A percentile compares a stretch with the other conserved stretches of the same genome.
Conservation (phyloP, 2,113 vertebrate species). For the Pachypanchax playfairii region DNA sequence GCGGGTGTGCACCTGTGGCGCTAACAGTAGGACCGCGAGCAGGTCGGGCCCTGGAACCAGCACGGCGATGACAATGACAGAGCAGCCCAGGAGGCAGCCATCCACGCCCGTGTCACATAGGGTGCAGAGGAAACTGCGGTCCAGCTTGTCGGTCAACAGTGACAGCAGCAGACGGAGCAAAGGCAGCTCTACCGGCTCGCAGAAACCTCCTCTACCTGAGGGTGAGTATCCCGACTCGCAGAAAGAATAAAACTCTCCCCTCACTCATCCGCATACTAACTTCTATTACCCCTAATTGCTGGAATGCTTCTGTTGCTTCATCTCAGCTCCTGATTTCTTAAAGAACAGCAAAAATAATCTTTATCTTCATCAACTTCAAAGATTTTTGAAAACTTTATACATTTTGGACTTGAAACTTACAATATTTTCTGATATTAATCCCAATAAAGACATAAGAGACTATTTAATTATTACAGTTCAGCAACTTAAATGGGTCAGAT, state of each 20-base stretch:
- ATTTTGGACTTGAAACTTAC: too few species aligned
- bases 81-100: slow-evolving; percentile 80
- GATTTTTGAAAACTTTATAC: too few species aligned
- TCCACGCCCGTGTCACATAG: slow-evolving; percentile 88
- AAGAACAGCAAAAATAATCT: too few species aligned
- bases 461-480: too few species aligned
- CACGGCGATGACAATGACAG: slow-evolving; percentile 40
- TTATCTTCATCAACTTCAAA: too few species aligned
- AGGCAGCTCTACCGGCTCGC: slow-evolving; percentile 87
- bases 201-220: slow-evolving; percentile 91
- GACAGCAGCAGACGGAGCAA: slow-evolving; percentile 89
- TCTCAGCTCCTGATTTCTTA: background rate
- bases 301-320: slow-evolving; percentile 10
- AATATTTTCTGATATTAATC: too few species aligned
- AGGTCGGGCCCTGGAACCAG: slow-evolving; percentile 11
- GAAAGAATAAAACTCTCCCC: slow-evolving; percentile 23
- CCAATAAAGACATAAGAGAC: too few species aligned
- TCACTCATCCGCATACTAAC: slow-evolving; percentile 15
- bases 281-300: background rate
- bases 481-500: too few species aligned
- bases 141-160: slow-evolving; percentile 93
- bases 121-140: slow-evolving; percentile 92
- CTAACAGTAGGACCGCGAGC: slow-evolving; percentile 37
- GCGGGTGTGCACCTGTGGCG: slow-evolving; percentile 61
- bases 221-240: slow-evolving; percentile 79